phyloP scores from a whole-genome alignment of 2,797 vertebrate genomes.

The Halcyon badia region DNA sequence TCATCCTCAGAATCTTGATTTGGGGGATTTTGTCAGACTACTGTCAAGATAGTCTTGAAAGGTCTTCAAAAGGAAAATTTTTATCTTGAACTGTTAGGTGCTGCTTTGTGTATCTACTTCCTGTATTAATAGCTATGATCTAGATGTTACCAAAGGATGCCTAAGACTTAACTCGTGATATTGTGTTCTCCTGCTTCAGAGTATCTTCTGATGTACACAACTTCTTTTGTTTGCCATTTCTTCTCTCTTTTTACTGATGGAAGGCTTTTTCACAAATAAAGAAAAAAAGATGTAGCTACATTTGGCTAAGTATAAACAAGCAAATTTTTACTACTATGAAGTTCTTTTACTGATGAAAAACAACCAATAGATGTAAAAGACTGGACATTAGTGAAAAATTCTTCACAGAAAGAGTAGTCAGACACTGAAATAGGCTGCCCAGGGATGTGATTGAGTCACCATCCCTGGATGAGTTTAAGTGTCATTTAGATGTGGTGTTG shows the following conservation, averaged over 20 bases:
- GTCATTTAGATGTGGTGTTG: too few relatives aligned
- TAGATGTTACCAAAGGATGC: not conserved
- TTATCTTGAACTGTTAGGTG: not conserved
- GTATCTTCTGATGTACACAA: not conserved
- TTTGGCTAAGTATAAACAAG: not conserved
- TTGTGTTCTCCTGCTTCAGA: not conserved
- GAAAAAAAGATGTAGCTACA: not conserved
- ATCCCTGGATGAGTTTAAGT: too few relatives aligned
- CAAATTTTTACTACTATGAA: not conserved
- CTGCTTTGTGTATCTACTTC: not conserved
- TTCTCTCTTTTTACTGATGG: not conserved
- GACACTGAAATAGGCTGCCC: too few relatives aligned
- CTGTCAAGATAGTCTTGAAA: not conserved
- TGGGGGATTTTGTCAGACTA: not conserved
- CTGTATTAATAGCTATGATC: not conserved
- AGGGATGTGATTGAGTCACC: too few relatives aligned
- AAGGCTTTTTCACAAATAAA: not conserved
- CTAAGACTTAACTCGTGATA: not conserved
- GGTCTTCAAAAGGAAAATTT: not conserved
- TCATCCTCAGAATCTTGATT: not conserved
- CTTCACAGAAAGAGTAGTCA: too few relatives aligned
- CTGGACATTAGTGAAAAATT: too few relatives aligned
- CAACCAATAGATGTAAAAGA: not conserved
- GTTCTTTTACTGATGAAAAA: not conserved
- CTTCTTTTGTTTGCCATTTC: not conserved